Conservation (phyloP, 2,888 invertebrate genomes). For the Nephrotoma guestfalica region DNA sequence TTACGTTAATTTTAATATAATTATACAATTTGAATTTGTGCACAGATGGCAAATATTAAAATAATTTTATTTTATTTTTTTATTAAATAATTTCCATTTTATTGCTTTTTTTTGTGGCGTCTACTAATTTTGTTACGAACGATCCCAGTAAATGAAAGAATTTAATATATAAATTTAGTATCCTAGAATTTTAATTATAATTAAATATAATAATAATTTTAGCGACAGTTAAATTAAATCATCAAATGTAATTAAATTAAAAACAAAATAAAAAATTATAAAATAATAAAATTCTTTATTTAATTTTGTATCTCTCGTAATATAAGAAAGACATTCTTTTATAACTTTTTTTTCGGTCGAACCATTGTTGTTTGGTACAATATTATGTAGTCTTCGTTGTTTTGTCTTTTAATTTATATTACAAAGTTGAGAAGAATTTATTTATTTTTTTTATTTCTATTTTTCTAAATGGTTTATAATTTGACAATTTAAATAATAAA, state of each 20-base stretch:
- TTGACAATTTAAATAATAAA: background rate
- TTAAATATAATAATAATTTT: background rate
- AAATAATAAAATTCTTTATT: background rate
- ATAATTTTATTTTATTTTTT: background rate
- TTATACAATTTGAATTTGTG: background rate
- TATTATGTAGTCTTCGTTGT: background rate
- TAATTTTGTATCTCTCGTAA: background rate
- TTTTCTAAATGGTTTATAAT: background rate
- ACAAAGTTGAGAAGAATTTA: background rate
- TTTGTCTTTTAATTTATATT: background rate
- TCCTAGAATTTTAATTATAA: background rate
- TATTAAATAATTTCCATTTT: too few species aligned
- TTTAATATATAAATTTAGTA: background rate
- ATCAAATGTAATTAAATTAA: background rate
- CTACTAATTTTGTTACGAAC: background rate
- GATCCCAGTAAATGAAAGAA: background rate
- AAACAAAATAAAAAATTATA: background rate
- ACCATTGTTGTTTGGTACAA: background rate
- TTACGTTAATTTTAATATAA: background rate
- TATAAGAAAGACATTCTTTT: background rate
- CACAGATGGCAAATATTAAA: background rate
- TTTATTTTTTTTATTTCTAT: background rate
- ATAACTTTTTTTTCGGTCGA: background rate
- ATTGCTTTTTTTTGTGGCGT: background rate
- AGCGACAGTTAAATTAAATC: background rate